Base-by-base conservation (phyloP, 2,113 vertebrate species). In the Todiramphus saurophagus region DNA sequence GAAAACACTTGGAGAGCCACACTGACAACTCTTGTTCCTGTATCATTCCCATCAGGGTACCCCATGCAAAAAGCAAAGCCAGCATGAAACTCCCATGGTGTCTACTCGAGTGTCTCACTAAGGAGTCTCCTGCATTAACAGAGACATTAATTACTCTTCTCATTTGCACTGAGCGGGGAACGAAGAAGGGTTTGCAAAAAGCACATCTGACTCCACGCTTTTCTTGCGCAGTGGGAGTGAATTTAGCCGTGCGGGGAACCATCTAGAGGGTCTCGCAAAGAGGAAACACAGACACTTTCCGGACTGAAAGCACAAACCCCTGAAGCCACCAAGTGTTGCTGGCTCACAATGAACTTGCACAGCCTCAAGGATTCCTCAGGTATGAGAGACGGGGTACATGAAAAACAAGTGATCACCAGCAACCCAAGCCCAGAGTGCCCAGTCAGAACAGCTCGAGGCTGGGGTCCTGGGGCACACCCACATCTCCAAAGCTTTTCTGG, bases 361-460 rank as follows among this genome's bases (percentile, higher is more conserved):
- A 39, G 68, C 5, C 43, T n/a, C 9, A 14, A 33, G 27, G 44
- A 69, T 4, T 83, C 48, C 46, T 31, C 2, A 0, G 13, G 10
- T 3, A 2, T 5, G 5, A 37, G 43, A 24, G 28, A 89, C 0
- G 1, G 23, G 25, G 7, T 4, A 46, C 0, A 0, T 3, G 16
- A 11, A 50, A 44, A 55, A 30, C 28, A 50, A 28, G 4, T 1
- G 11, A 25, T n/a, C 13, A 46, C 23, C 17, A 7, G 7, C 1
- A 9, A n/a, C 31, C 21, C 3, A 1, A 31, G 37, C 2, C 8
- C 3, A 51, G 0, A 6, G 19, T 68, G 21, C 11, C 23, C 8
- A 27, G 28, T 13, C 5, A 19, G 73, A 35, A 64, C 5, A 18
- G 43, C 30, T 20, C 1, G 1, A 21, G 16, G 51, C 21, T 0